Evolutionary conservation across 1,140 invertebrate species (phyloP), one percentile per base, ranked within the genome.

Genomic region (Psix sp.): DNA sequence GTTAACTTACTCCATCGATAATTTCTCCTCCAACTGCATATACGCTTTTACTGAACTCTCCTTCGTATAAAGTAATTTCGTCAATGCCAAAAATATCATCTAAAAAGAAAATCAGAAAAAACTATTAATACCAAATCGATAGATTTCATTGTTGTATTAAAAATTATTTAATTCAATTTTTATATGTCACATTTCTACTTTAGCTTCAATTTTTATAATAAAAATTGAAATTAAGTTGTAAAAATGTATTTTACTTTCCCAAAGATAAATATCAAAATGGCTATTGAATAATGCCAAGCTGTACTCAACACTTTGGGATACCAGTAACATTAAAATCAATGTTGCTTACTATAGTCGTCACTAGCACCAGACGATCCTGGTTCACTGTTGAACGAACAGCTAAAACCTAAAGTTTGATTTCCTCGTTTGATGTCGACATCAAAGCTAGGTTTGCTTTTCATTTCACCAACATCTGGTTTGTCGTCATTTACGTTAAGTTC

Each of bases 11-110:
- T 48, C 94, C 94, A 88, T 97, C 95, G 20, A 97, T 89, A 39
- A 96, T 93, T 86, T 96, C 95, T 45, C 95, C 95, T 70, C 94
- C 93, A 18, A 96, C 94, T 1, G 93, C 91, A 84, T 97, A 98
- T 4, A 92, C 89, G 76, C 92, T 93, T 57, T 96, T 95, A 57
- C 91, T 91, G 89, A 92, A 93, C 77, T 96, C 93, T 16, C 94
- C 94, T 76, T 95, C 90, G 80, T 91, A 96, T 16, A 96, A 89
- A 1, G 93, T 92, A 40, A 97, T 89, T 88, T 96, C 95, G 82
- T 96, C 94, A 77, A 97, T 96, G 10, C 93, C 93, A 83, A 96
- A 97, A 0, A 94, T 88, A 73, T 95, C 94, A 88, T 93, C 91
- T 92, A 68, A 1, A 70, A 60, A 10, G 36, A 31, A 29, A 39